Evolutionary conservation across 2,797 vertebrate species (phyloP).

Genomic region (Myotis myotis): DNA sequence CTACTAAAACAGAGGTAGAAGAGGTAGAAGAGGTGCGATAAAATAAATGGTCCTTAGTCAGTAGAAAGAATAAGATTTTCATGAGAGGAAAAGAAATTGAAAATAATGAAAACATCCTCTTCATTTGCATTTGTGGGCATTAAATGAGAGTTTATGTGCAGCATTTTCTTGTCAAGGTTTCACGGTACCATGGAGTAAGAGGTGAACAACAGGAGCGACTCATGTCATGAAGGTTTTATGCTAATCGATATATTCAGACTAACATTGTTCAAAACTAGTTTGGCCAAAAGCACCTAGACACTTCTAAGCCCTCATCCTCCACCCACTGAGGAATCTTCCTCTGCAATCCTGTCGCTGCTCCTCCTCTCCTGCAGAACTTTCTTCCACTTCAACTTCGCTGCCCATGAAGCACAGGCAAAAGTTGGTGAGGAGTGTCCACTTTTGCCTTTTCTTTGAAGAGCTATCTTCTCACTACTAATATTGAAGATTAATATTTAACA

Average conservation of each 20-base stretch:
- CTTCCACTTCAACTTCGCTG: not conserved
- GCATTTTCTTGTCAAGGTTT: not conserved
- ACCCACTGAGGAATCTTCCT: not conserved
- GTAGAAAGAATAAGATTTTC: not conserved
- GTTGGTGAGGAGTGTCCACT: too few relatives aligned
- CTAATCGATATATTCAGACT: not conserved
- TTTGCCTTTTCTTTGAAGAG: not conserved
- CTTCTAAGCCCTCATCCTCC: not conserved
- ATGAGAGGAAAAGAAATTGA: not conserved
- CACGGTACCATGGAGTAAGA: not conserved
- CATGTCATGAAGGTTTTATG: conserved; percentile 9
- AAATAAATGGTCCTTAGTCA: not conserved
- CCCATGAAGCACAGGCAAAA: not conserved
- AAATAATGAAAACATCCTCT: not conserved
- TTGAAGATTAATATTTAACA: not conserved
- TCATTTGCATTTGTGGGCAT: not conserved
- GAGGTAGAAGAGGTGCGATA: not conserved
- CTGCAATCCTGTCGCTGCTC: not conserved
- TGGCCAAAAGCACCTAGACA: not conserved
- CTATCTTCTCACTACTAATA: not conserved
- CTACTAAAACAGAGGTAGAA: not conserved
- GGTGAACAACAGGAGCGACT: not conserved
- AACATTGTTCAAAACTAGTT: not conserved
- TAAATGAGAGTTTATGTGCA: not conserved
- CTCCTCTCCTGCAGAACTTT: not conserved